Evolutionary conservation across 2,113 vertebrate species (phyloP).

Genomic region (Drymodes brunneopygia): DNA sequence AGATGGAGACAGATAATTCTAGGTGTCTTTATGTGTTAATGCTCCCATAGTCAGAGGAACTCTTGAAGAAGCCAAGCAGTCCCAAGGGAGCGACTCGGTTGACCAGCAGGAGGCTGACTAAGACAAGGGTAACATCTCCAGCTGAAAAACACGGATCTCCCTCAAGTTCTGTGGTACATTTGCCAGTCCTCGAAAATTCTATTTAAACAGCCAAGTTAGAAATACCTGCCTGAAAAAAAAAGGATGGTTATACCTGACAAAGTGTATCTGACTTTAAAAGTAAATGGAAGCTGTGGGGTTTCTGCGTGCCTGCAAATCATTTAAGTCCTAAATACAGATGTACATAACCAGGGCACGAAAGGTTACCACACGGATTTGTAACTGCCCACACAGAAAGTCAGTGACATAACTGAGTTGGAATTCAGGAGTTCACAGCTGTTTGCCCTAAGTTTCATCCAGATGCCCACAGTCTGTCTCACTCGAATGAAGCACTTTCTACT

Average conservation of each 20-base stretch:
- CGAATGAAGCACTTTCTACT: background rate
- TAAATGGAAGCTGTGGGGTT: background rate
- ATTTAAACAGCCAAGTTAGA: background rate
- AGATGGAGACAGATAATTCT: background rate
- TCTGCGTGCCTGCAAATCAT: background rate
- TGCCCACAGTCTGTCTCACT: background rate
- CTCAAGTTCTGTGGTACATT: background rate
- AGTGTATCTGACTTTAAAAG: background rate
- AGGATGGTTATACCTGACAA: background rate
- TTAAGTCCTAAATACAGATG: background rate
- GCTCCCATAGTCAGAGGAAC: background rate
- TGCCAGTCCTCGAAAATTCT: background rate
- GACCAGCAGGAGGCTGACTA: background rate
- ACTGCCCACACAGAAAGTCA: background rate
- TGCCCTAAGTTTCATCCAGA: background rate
- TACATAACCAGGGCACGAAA: background rate
- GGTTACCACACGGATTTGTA: background rate
- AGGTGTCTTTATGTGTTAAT: background rate
- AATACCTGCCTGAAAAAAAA: background rate
- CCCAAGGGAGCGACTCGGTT: background rate
- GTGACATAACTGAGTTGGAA: background rate
- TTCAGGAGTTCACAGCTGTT: background rate
- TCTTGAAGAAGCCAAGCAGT: background rate
- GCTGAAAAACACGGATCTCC: background rate
- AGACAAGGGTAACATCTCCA: background rate